Percentiles rank a stretch among this genome's conserved stretches.
These are phyloP conservation scores for Coelogynopora nodosa DNA, from an alignment of 2,888 invertebrate genomes.

Conservation along the genomic window DNA sequence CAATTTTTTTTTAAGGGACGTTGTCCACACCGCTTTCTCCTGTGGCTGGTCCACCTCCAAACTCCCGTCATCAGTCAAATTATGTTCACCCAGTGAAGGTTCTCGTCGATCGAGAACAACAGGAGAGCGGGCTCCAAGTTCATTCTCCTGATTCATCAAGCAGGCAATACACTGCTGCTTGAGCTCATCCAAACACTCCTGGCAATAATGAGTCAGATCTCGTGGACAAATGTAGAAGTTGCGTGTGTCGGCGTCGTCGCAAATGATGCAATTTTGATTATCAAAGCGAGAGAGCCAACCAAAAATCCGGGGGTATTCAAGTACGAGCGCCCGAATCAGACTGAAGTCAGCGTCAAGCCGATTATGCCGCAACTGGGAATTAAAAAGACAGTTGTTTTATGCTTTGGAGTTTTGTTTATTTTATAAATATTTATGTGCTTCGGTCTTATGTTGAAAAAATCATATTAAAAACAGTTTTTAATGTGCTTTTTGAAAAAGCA, in stretches of 20 bases:
- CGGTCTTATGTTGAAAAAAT: too few relatives aligned
- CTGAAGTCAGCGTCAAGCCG: too few relatives aligned
- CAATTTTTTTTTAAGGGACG: background rate
- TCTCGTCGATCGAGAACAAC: too few relatives aligned
- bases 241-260: background rate
- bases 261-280: background rate
- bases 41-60: background rate
- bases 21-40: background rate
- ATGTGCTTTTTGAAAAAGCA: too few relatives aligned
- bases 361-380: too few relatives aligned
- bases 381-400: too few relatives aligned
- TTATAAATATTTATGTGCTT: too few relatives aligned
- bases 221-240: background rate
- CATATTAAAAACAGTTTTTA: too few relatives aligned
- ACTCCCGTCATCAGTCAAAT: background rate
- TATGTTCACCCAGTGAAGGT: background rate
- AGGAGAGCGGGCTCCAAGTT: too few relatives aligned
- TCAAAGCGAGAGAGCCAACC: background rate
- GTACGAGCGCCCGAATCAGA: too few relatives aligned
- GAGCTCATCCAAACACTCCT: background rate
- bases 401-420: too few relatives aligned
- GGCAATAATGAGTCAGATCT: background rate
- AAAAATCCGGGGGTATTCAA: background rate
- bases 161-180: background rate
- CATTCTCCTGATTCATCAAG: too few relatives aligned